A percentile compares a stretch with the other conserved stretches of the same genome.
These are phyloP conservation scores for Pristionchus japonicus DNA, from an alignment of 2,888 invertebrate genomes.

Conservation along the genomic window DNA sequence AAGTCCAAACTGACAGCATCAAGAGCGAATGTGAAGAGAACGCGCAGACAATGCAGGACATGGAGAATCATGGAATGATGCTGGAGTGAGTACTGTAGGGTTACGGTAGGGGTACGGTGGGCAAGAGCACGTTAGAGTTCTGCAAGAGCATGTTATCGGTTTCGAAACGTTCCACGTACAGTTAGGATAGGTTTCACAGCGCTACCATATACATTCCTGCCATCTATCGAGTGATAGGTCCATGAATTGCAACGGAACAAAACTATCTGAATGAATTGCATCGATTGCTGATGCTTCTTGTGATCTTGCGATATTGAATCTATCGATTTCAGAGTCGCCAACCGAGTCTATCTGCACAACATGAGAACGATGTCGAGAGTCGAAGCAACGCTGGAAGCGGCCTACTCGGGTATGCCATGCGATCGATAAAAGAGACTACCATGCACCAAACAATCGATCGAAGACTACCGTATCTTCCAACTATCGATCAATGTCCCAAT, in stretches of 20 bases:
- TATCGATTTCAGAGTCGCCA: not conserved
- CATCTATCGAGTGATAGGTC: no score
- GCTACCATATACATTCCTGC: no score
- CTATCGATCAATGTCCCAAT: not conserved
- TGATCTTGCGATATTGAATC: no score
- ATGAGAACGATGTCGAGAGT: not conserved
- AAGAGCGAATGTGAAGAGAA: not conserved
- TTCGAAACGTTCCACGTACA: not conserved
- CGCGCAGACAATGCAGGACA: not conserved
- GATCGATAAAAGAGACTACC: not conserved
- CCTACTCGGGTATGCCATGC: not conserved
- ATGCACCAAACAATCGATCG: not conserved
- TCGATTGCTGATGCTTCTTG: no score
- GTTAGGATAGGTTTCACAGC: not conserved
- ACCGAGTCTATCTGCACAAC: constrained; percentile 44
- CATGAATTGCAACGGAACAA: no score
- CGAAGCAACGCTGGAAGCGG: constrained; percentile 13
- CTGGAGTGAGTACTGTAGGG: constrained; percentile 11
- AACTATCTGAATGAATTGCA: no score
- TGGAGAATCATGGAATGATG: not conserved
- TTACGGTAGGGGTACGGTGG: not conserved
- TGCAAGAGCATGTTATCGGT: not conserved
- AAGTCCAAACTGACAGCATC: constrained; percentile 44
- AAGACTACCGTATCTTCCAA: no score
- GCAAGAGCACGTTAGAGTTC: not conserved